Percentiles rank a stretch among this genome's conserved stretches.
phyloP scores from a whole-genome alignment of 2,113 vertebrate genomes.

The Labeo catla region DNA sequence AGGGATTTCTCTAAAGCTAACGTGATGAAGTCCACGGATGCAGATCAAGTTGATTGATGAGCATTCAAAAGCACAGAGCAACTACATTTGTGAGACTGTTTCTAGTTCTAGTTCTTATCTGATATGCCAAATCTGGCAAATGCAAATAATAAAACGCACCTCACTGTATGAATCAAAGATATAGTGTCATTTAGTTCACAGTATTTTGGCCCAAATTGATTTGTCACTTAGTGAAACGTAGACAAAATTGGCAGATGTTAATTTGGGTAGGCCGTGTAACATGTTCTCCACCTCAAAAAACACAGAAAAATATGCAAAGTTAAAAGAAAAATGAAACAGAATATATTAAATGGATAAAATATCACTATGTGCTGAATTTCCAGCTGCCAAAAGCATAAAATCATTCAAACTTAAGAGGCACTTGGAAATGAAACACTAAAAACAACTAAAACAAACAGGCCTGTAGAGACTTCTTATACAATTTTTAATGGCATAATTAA shows the following conservation, averaged over 20 bases:
- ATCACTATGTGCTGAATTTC: neutral
- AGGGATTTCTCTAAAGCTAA: conserved; percentile 18
- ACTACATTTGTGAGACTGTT: neutral
- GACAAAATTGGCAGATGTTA: neutral
- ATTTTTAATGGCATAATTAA: neutral
- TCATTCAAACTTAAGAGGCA: neutral
- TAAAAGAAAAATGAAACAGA: neutral
- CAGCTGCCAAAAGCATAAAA: neutral
- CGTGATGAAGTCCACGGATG: neutral
- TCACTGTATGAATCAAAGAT: neutral
- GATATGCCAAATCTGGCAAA: neutral
- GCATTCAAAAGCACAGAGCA: neutral
- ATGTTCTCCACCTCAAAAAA: neutral
- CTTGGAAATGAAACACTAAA: neutral
- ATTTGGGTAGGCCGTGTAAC: no score
- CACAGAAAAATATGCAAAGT: neutral
- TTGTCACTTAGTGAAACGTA: neutral
- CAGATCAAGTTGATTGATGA: neutral
- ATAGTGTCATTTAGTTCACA: neutral
- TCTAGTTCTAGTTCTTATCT: neutral
- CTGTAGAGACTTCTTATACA: neutral
- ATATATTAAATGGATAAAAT: neutral
- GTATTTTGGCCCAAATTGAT: neutral
- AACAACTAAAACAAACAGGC: neutral
- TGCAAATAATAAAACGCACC: neutral